phyloP scores from a whole-genome alignment of 2,888 invertebrate genomes.

The Drosophila bunnanda region DNA sequence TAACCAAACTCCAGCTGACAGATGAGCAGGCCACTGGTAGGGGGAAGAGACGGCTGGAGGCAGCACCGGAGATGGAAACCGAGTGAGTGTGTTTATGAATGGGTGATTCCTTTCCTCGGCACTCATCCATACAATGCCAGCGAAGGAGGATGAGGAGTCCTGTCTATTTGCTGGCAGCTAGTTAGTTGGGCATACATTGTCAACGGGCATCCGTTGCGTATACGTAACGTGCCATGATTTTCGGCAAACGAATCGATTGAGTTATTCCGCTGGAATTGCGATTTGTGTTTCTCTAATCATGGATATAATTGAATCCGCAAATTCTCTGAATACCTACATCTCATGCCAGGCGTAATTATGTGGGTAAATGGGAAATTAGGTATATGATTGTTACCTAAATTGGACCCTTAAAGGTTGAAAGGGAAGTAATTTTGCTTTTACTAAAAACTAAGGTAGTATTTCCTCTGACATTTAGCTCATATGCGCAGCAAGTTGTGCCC shows the following conservation, averaged over 20 bases:
- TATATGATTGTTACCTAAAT: conserved; percentile 3
- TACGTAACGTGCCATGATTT: conserved; percentile 54
- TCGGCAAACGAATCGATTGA: conserved; percentile 37
- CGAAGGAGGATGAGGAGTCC: not conserved
- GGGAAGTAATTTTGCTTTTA: not conserved
- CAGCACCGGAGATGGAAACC: conserved; percentile 3
- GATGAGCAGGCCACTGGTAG: conserved; percentile 38
- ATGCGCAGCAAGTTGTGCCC: not conserved
- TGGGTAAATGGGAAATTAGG: conserved; percentile 27
- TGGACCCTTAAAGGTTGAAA: not conserved
- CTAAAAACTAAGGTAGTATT: not conserved
- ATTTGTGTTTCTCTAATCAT: conserved; percentile 34
- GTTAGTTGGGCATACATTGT: conserved; percentile 45
- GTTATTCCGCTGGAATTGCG: conserved; percentile 30
- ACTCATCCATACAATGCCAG: conserved; percentile 31
- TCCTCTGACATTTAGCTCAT: not conserved
- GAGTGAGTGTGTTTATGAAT: conserved; percentile 37
- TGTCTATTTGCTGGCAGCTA: conserved; percentile 46
- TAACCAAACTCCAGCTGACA: conserved; percentile 68
- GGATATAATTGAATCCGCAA: conserved; percentile 39
- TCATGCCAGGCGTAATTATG: conserved; percentile 22
- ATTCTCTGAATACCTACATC: conserved; percentile 5
- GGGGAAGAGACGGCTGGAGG: not conserved
- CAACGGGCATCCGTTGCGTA: conserved; percentile 59
- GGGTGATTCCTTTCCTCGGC: conserved; percentile 32